Conservation (phyloP, 2,888 invertebrate genomes). For the Pseudanteris insignis region DNA sequence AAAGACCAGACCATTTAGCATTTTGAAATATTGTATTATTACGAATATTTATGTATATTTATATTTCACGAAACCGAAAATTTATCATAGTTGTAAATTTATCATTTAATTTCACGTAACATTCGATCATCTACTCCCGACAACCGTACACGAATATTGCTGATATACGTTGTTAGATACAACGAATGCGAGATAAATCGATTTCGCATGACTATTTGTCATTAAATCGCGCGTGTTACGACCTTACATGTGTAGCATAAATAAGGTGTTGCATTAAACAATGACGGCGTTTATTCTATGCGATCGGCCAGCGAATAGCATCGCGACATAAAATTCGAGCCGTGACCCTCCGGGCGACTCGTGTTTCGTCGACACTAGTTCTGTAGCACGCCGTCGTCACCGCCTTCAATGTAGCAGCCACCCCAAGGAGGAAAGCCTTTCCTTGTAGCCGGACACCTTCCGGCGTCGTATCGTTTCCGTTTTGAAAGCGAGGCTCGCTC, state of each 20-base stretch:
- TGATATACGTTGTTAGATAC: too few relatives aligned
- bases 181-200: slow-evolving; percentile 51
- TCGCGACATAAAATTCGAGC: slow-evolving; percentile 42
- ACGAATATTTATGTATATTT: too few relatives aligned
- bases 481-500: slow-evolving; percentile 53
- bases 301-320: slow-evolving; percentile 34
- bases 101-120: too few relatives aligned
- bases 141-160: too few relatives aligned
- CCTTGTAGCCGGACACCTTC: slow-evolving; percentile 64
- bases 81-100: too few relatives aligned
- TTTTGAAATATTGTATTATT: too few relatives aligned
- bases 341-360: slow-evolving; percentile 33
- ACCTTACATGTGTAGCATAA: slow-evolving; percentile 54
- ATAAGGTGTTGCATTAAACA: too few relatives aligned
- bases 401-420: slow-evolving; percentile 30
- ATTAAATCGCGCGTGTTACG: slow-evolving; percentile 59
- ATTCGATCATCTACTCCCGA: too few relatives aligned
- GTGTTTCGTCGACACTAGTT: slow-evolving; percentile 33
- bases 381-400: slow-evolving; percentile 43
- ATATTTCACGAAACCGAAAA: too few relatives aligned
- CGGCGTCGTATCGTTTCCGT: slow-evolving; percentile 64
- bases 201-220: slow-evolving; percentile 63
- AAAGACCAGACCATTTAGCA: too few relatives aligned
- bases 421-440: slow-evolving; percentile 56
- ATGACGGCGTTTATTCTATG: slow-evolving; percentile 43